Evolutionary conservation across 2,888 invertebrate species (phyloP).

Genomic region (Alviniconcha strummeri): DNA sequence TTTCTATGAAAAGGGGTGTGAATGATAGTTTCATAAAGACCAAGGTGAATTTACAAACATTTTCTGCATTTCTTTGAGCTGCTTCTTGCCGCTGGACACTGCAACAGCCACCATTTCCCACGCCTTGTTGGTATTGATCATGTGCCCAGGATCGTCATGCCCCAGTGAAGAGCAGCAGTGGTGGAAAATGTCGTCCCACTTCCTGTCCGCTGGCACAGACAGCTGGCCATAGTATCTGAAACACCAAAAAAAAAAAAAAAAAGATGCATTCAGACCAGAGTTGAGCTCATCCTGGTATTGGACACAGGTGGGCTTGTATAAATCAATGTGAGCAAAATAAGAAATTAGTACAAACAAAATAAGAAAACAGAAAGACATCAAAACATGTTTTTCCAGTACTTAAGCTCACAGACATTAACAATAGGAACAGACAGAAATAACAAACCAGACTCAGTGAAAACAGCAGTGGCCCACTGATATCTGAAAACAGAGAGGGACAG

Average conservation of each 20-base stretch:
- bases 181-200: slow-evolving; percentile 87
- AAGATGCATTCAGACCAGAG: too few species aligned
- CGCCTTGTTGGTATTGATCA: slow-evolving; percentile 76
- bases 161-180: slow-evolving; percentile 77
- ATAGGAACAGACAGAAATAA: not conserved
- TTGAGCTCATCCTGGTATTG: too few species aligned
- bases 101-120: slow-evolving; percentile 89
- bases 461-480: not conserved
- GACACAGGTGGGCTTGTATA: too few species aligned
- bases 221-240: slow-evolving; percentile 83
- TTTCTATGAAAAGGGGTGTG: too few species aligned
- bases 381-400: too few species aligned
- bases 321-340: too few species aligned
- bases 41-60: slow-evolving; percentile 39
- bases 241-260: too few species aligned
- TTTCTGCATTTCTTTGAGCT: slow-evolving; percentile 49
- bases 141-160: slow-evolving; percentile 47
- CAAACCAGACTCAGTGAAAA: not conserved
- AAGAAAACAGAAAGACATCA: too few species aligned
- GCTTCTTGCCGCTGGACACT: slow-evolving; percentile 75
- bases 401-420: not conserved
- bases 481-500: too few species aligned
- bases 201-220: slow-evolving; percentile 83
- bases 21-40: not conserved
- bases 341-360: too few species aligned